Conservation (phyloP, 2,797 vertebrate species). For the Coluber constrictor region DNA sequence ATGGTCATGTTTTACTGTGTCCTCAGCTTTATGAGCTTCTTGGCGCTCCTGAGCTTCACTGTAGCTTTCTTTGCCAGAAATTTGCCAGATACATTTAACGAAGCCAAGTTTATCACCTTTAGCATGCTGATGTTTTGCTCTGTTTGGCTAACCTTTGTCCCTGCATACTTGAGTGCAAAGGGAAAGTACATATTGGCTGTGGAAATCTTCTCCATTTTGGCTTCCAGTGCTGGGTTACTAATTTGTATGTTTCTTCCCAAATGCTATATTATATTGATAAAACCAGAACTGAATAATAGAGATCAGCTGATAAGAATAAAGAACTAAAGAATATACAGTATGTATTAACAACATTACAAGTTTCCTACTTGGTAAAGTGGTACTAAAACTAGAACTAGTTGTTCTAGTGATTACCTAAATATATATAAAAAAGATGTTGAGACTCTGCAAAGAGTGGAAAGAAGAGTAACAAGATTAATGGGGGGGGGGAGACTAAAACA, state of each 20-base stretch:
- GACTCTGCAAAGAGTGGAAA: no score
- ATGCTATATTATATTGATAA: no score
- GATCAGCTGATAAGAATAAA: no score
- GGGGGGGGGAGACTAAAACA: no score
- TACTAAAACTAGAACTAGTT: background rate
- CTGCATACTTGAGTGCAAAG: background rate
- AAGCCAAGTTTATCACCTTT: conserved; percentile 7
- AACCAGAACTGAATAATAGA: no score
- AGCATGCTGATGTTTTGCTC: conserved; percentile 8
- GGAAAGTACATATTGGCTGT: background rate
- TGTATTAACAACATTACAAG: background rate
- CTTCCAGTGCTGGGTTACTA: background rate
- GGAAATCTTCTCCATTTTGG: conserved; percentile 5
- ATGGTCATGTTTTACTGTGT: background rate
- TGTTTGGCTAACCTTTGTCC: conserved; percentile 1
- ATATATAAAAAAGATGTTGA: no score
- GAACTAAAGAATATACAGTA: no score
- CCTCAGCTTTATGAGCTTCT: background rate
- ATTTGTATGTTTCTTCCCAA: no score
- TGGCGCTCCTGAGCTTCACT: background rate
- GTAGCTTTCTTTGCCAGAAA: conserved; percentile 12
- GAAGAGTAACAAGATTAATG: no score
- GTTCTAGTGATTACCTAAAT: background rate
- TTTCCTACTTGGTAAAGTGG: background rate
- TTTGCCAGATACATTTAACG: background rate